Conservation (phyloP, 53 echinoderm and acorn worm genomes). For the Luidia sarsii region DNA sequence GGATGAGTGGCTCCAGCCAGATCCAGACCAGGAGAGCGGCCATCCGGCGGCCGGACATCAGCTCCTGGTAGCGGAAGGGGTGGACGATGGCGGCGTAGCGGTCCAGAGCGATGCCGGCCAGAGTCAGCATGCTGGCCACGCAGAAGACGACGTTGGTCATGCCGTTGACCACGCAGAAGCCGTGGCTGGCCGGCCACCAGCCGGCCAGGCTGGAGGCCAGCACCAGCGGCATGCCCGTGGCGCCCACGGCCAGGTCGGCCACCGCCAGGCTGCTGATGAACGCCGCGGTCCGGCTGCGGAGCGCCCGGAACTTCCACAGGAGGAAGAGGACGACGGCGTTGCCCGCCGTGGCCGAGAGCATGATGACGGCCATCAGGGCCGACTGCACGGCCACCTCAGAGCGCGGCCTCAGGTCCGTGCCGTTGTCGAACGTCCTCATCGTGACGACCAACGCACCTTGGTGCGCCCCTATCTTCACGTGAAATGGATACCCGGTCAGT, state of each 20-base stretch:
- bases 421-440: neutral
- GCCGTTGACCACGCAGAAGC: conserved; percentile 67
- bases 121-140: conserved; percentile 72
- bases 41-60: conserved; percentile 58
- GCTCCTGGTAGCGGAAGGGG: conserved; percentile 65
- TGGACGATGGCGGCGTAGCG: conserved; percentile 77
- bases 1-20: conserved; percentile 69
- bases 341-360: conserved; percentile 54
- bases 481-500: too few relatives aligned
- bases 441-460: too few relatives aligned
- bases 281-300: conserved; percentile 74
- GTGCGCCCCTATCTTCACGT: too few relatives aligned
- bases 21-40: conserved; percentile 64
- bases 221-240: conserved; percentile 68
- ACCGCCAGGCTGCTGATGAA: conserved; percentile 82
- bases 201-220: conserved; percentile 62
- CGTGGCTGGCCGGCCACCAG: conserved; percentile 63
- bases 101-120: conserved; percentile 85
- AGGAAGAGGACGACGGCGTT: conserved; percentile 74
- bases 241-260: conserved; percentile 71
- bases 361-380: conserved; percentile 54
- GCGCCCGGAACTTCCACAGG: conserved; percentile 45
- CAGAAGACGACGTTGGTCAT: conserved; percentile 54
- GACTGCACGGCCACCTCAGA: conserved; percentile 18
- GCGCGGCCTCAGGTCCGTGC: conserved; percentile 13